Conservation (phyloP, 2,888 invertebrate genomes). For the Cheilosia variabilis region DNA sequence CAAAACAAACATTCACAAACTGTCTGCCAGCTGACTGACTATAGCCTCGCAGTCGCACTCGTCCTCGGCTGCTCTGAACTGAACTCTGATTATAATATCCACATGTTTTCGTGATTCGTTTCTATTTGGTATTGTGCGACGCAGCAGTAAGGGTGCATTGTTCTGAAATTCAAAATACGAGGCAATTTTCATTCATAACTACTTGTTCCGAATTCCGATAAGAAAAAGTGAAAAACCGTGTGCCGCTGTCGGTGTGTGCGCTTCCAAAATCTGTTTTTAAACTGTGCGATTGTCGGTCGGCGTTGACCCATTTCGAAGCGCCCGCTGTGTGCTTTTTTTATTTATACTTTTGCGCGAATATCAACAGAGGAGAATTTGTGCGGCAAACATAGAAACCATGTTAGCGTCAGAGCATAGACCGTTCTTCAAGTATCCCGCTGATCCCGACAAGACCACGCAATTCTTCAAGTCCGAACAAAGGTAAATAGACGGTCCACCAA, state of each 20-base stretch:
- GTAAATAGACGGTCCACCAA: slow-evolving; percentile 39
- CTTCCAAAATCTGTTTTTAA: background rate
- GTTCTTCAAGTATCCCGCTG: slow-evolving; percentile 67
- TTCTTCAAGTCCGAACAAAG: slow-evolving; percentile 67
- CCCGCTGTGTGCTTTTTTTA: background rate
- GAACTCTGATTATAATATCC: slow-evolving; percentile 63
- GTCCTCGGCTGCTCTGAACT: background rate
- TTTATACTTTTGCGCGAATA: slow-evolving; percentile 1
- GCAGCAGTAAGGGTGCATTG: slow-evolving; percentile 60
- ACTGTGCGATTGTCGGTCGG: background rate
- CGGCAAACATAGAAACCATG: slow-evolving; percentile 21
- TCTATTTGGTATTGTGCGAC: slow-evolving; percentile 64
- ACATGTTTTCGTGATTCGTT: slow-evolving; percentile 59
- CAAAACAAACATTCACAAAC: slow-evolving; percentile 23
- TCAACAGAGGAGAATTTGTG: background rate
- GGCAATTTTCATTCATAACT: slow-evolving; percentile 43
- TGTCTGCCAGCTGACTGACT: slow-evolving; percentile 32
- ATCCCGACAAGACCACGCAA: slow-evolving; percentile 55
- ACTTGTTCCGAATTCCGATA: background rate
- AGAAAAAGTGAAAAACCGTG: background rate
- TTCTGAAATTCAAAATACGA: slow-evolving; percentile 14
- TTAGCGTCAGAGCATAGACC: slow-evolving; percentile 67
- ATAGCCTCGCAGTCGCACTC: background rate
- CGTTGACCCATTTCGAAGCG: slow-evolving; percentile 26
- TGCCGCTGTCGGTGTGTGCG: background rate